A percentile compares a stretch with the other conserved stretches of the same genome.
Evolutionary conservation across 2,888 invertebrate genomes (phyloP).

Genomic region (Drosophila siamana): DNA sequence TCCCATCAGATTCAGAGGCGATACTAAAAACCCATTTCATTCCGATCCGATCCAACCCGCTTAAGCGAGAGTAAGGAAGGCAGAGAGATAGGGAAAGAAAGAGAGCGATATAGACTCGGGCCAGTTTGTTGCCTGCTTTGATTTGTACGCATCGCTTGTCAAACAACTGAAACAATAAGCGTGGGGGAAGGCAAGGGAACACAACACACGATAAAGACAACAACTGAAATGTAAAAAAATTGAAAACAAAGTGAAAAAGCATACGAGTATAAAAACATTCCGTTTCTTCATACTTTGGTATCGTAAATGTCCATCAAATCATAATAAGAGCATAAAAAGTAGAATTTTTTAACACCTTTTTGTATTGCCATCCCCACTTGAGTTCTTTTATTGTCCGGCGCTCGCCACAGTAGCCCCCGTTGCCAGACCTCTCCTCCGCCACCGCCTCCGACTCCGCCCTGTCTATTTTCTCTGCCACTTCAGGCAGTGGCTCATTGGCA

Average conservation of each 20-base stretch:
- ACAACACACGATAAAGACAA: slow-evolving; percentile 35
- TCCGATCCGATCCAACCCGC: slow-evolving; percentile 4
- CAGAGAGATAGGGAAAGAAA: background rate
- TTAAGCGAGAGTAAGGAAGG: background rate
- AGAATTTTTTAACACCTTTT: slow-evolving; percentile 80
- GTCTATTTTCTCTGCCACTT: background rate
- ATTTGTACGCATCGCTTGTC: slow-evolving; percentile 81
- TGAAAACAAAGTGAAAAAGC: slow-evolving; percentile 27
- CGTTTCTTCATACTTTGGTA: slow-evolving; percentile 39
- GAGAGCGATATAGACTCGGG: background rate
- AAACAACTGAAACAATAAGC: slow-evolving; percentile 70
- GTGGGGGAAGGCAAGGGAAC: slow-evolving; percentile 19
- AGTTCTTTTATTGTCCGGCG: slow-evolving; percentile 44
- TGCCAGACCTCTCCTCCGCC: slow-evolving; percentile 2
- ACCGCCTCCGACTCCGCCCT: too few species aligned
- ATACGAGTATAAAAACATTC: slow-evolving; percentile 19
- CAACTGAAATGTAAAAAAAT: slow-evolving; percentile 13
- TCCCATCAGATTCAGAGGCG: slow-evolving; percentile 30
- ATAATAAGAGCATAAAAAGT: slow-evolving; percentile 79
- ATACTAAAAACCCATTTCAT: slow-evolving; percentile 12
- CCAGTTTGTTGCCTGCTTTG: slow-evolving; percentile 68
- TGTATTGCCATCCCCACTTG: slow-evolving; percentile 65
- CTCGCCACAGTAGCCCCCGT: slow-evolving; percentile 65
- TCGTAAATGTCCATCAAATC: slow-evolving; percentile 78
- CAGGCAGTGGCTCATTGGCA: slow-evolving; percentile 59